Base-by-base conservation (phyloP, 2,797 vertebrate genomes). In the Labroides dimidiatus region DNA sequence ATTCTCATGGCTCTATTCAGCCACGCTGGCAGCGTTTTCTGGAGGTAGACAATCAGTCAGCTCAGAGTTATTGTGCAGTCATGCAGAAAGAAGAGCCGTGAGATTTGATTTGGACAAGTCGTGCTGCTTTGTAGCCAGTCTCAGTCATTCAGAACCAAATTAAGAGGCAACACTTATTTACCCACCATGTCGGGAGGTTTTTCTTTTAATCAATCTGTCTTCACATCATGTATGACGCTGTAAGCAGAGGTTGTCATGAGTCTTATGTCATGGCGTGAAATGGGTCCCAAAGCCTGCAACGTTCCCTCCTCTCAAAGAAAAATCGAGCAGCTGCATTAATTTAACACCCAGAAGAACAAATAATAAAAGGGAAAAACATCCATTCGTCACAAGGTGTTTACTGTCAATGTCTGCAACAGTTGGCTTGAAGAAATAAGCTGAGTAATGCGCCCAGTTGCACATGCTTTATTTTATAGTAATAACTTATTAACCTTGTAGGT, bases 401-500 rank as follows among this genome's bases (percentile, higher is more conserved):
- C 72, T 82, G 75, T 80, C 72, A 72, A 30, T 9, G 69, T 75
- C 44, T 75, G 75, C 66, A 69, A 60, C 79, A 71, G 30, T 27
- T 36, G 24, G 75, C 36, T 65, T 56, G 43, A 79, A 41, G 12
- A 65, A 77, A 74, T 55, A 30, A 51, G 63, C 30, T 61, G 33
- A 74, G 65, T 71, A 51, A 43, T 64, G 64, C 54, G 45, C 72
- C 62, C 37, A 64, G 61, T 80, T 80, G 77, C 86, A 72, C 73
- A 73, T 76, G 78, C 77, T 82, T 87, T 86, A 87, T 89, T 83
- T 85, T 91, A 78, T 84, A 75, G 85, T 90, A 89, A 90, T 87
- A 91, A 89, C 80, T 82, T 86, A 87, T 93, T 93, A 92, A 93
- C 92, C 88, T 89, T 86, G 75, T 67, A 78, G 89, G 82, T 90